These are phyloP conservation scores for Blastobasis lacticolella DNA, from an alignment of 2,888 invertebrate species.

Conservation along the genomic window DNA sequence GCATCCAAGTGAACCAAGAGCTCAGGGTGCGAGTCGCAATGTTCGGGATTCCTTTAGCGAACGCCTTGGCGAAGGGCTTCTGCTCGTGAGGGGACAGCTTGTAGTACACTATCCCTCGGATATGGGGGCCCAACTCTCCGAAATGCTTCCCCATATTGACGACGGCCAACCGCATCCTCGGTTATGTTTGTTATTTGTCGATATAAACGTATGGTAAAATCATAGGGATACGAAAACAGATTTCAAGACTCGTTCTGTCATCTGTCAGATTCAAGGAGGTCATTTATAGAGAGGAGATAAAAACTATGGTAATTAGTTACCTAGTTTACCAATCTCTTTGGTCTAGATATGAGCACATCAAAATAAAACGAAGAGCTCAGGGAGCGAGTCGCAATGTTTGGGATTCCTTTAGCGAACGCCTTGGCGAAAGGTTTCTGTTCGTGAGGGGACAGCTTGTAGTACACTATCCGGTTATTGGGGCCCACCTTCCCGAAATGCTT, in stretches of 20 bases:
- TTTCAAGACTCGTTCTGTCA: too few species aligned
- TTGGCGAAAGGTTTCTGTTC: conserved; percentile 90
- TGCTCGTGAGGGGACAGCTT: conserved; percentile 90
- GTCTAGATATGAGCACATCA: too few species aligned
- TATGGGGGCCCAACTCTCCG: conserved; percentile 79
- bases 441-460: conserved; percentile 86
- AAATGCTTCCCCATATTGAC: conserved; percentile 74
- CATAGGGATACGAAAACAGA: too few species aligned
- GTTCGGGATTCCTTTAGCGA: conserved; percentile 84
- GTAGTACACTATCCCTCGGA: conserved; percentile 87
- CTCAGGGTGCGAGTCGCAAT: conserved; percentile 77
- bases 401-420: conserved; percentile 79
- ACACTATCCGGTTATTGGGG: conserved; percentile 81
- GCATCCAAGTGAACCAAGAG: conserved; percentile 77
- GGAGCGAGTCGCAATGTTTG: conserved; percentile 81
- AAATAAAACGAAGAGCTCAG: conserved; percentile 75
- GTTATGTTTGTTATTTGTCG: too few species aligned
- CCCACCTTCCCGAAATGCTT: conserved; percentile 85
- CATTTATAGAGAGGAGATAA: too few species aligned
- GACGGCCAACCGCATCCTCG: too few species aligned
- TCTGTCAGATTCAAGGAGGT: too few species aligned
- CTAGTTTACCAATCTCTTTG: too few species aligned
- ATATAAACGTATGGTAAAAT: too few species aligned
- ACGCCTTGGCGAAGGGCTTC: conserved; percentile 83
- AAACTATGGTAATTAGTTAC: too few species aligned